A percentile compares a stretch with the other conserved stretches of the same genome.
These are phyloP conservation scores for Biston stratarius DNA, from an alignment of 2,888 invertebrate genomes.

Conservation along the genomic window DNA sequence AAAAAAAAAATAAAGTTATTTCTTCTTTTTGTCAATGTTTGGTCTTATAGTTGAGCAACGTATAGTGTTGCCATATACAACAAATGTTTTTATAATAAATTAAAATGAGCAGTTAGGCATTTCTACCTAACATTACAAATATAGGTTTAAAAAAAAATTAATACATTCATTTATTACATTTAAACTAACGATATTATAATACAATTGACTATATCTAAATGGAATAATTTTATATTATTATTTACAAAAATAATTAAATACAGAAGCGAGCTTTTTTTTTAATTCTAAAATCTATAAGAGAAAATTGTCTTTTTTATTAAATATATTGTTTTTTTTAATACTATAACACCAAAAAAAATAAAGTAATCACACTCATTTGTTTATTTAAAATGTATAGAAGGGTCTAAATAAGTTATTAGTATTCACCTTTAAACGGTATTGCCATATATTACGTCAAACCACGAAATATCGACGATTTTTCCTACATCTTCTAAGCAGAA, in stretches of 20 bases:
- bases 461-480: too few species aligned
- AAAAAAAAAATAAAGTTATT: slow-evolving; percentile 7
- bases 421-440: neutral
- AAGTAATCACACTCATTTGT: slow-evolving; percentile 60
- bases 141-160: slow-evolving; percentile 62
- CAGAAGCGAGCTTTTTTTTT: slow-evolving; percentile 60
- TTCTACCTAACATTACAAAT: slow-evolving; percentile 33
- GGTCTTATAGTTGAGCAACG: slow-evolving; percentile 23
- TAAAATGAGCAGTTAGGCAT: slow-evolving; percentile 27
- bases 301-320: slow-evolving; percentile 57
- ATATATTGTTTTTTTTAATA: slow-evolving; percentile 45
- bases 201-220: slow-evolving; percentile 81
- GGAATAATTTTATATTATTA: slow-evolving; percentile 74
- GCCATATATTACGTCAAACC: neutral
- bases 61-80: slow-evolving; percentile 12
- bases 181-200: slow-evolving; percentile 80
- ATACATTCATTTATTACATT: slow-evolving; percentile 63
- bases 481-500: too few species aligned
- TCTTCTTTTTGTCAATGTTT: slow-evolving; percentile 29
- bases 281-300: slow-evolving; percentile 42
- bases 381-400: slow-evolving; percentile 48
- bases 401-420: slow-evolving; percentile 12
- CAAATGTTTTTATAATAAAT: slow-evolving; percentile 1
- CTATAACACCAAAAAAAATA: slow-evolving; percentile 40
- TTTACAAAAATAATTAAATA: slow-evolving; percentile 75